These are phyloP conservation scores for Polyommatus icarus DNA, from an alignment of 2,888 invertebrate species.

Conservation along the genomic window DNA sequence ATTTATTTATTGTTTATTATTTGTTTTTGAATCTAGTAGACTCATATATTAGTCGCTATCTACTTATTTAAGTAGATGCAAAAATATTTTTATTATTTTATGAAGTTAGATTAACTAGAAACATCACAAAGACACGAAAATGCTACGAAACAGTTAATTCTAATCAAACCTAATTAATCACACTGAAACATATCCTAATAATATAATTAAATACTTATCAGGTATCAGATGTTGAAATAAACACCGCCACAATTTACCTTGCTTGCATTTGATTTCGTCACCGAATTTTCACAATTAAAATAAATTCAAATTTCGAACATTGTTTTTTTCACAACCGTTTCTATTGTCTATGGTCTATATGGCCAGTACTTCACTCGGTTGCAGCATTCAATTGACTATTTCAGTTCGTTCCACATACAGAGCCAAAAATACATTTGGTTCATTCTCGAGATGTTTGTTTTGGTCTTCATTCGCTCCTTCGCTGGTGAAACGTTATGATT, in stretches of 20 bases:
- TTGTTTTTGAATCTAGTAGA: no score
- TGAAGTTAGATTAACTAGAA: no score
- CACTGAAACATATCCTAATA: not conserved
- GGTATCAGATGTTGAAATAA: not conserved
- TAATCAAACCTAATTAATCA: not conserved
- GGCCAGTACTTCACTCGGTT: slow-evolving; percentile 7
- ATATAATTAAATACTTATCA: not conserved
- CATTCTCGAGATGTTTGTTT: slow-evolving; percentile 27
- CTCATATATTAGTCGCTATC: no score
- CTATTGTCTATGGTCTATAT: not conserved
- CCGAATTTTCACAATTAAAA: not conserved
- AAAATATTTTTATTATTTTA: no score
- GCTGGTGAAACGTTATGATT: slow-evolving; percentile 26
- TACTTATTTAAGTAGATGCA: no score
- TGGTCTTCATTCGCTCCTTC: slow-evolving; percentile 17
- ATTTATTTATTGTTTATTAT: no score
- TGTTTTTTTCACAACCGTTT: not conserved
- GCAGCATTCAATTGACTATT: slow-evolving; percentile 15
- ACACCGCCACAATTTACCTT: not conserved
- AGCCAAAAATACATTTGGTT: slow-evolving; percentile 28
- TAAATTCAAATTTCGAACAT: slow-evolving; percentile 11
- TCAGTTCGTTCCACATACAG: slow-evolving; percentile 23
- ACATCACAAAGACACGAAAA: no score
- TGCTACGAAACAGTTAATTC: no score
- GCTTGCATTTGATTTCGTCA: not conserved